Conservation (phyloP, 1,140 invertebrate species). For the Drosophila punjabiensis region DNA sequence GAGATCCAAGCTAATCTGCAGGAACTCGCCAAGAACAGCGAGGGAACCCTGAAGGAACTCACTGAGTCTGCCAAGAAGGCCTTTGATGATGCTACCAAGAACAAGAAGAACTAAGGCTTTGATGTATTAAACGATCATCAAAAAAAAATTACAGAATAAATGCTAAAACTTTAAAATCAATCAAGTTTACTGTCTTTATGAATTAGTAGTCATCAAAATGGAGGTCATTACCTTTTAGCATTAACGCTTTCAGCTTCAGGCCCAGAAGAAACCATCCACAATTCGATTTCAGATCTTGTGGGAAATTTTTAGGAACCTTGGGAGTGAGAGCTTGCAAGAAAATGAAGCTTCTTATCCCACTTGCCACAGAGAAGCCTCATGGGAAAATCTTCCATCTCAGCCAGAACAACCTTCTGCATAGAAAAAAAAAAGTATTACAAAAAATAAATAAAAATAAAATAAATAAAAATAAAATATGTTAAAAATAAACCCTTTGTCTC, state of each 20-base stretch:
- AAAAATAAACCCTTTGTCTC: not conserved
- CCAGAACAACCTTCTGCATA: not conserved
- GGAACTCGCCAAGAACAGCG: not conserved
- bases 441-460: not conserved
- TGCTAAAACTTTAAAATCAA: not conserved
- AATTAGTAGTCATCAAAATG: not conserved
- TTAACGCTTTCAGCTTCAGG: not conserved
- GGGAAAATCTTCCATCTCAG: not conserved
- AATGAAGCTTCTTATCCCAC: not conserved
- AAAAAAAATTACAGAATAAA: constrained; percentile 13
- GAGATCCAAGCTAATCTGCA: rapidly evolving
- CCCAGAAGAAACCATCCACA: not conserved
- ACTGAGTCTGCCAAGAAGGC: not conserved
- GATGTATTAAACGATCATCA: not conserved
- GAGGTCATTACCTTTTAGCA: not conserved
- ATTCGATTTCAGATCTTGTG: not conserved
- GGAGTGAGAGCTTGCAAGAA: no score
- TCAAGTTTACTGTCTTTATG: not conserved
- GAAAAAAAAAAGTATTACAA: no score
- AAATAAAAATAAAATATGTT: not conserved
- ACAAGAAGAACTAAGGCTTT: constrained; percentile 3
- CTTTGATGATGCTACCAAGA: rapidly evolving
- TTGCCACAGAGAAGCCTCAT: not conserved
- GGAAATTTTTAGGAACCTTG: not conserved
- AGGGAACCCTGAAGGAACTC: rapidly evolving